These are phyloP conservation scores for Acipenser transmontanus DNA, from an alignment of 2,797 vertebrate species.

Conservation along the genomic window DNA sequence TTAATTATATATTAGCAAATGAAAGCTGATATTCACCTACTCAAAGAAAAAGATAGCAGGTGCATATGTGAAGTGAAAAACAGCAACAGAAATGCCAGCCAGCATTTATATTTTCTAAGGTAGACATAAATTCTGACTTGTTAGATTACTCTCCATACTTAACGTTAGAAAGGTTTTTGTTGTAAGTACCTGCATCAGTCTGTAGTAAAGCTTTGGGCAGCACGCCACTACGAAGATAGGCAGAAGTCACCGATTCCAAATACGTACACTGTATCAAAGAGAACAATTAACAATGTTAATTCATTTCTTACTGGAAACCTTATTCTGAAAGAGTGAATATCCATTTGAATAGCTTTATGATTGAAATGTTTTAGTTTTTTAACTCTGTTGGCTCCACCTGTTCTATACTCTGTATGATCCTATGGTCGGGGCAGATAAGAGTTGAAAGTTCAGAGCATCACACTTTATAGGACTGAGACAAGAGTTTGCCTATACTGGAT, in stretches of 20 bases:
- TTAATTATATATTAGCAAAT: neutral
- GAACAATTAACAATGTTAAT: neutral
- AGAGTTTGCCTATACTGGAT: neutral
- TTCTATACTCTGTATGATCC: conserved; percentile 1
- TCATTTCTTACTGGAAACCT: too few relatives aligned
- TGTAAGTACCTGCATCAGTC: conserved; percentile 28
- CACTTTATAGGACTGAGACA: neutral
- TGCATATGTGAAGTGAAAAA: neutral
- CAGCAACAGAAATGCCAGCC: neutral
- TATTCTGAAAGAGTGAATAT: too few relatives aligned
- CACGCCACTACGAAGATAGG: conserved; percentile 3
- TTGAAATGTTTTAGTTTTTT: too few relatives aligned
- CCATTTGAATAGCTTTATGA: too few relatives aligned
- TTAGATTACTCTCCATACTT: neutral
- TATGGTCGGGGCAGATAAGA: conserved; percentile 10
- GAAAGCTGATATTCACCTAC: neutral
- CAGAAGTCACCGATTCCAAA: conserved; percentile 17
- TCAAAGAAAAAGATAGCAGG: neutral
- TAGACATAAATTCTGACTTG: neutral
- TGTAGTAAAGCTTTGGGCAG: conserved; percentile 10
- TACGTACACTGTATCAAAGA: conserved; percentile 34
- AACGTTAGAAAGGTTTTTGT: neutral
- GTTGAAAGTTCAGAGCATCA: neutral
- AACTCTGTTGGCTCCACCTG: neutral
- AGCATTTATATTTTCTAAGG: neutral